Percentiles rank a stretch among this genome's conserved stretches.
Evolutionary conservation across 2,113 vertebrate species (phyloP).

Genomic region (Psilopogon haemacephalus): DNA sequence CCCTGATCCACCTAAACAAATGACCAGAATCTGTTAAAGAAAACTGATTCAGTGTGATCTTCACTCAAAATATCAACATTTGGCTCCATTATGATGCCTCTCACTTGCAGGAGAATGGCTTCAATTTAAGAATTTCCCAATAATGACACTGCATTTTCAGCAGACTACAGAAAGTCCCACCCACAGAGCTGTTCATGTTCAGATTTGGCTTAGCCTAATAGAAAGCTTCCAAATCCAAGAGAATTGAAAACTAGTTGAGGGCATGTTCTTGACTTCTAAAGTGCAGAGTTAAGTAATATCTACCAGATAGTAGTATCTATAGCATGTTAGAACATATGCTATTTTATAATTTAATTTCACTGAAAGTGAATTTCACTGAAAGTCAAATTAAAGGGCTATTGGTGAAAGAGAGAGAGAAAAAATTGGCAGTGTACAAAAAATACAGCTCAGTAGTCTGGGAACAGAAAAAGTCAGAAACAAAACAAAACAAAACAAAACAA

Average conservation of each 20-base stretch:
- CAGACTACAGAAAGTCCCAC: neutral
- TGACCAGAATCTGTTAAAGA: neutral
- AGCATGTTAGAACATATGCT: neutral
- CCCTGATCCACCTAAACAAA: neutral
- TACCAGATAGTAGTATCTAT: neutral
- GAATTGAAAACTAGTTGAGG: neutral
- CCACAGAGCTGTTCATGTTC: neutral
- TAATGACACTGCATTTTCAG: neutral
- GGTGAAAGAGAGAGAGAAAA: neutral
- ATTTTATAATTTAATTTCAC: neutral
- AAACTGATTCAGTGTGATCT: neutral
- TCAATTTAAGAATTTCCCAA: neutral
- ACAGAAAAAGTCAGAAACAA: neutral
- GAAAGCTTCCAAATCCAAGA: neutral
- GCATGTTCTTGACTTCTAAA: neutral
- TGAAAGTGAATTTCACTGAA: neutral
- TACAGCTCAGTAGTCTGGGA: neutral
- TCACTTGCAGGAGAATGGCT: neutral
- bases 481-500: neutral
- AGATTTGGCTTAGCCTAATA: neutral
- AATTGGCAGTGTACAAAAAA: neutral
- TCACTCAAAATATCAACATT: neutral
- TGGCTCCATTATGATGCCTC: neutral
- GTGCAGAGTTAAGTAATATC: neutral
- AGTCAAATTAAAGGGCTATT: neutral